Conservation (phyloP, 2,888 invertebrate genomes). For the Caenorhabditis sp. region DNA sequence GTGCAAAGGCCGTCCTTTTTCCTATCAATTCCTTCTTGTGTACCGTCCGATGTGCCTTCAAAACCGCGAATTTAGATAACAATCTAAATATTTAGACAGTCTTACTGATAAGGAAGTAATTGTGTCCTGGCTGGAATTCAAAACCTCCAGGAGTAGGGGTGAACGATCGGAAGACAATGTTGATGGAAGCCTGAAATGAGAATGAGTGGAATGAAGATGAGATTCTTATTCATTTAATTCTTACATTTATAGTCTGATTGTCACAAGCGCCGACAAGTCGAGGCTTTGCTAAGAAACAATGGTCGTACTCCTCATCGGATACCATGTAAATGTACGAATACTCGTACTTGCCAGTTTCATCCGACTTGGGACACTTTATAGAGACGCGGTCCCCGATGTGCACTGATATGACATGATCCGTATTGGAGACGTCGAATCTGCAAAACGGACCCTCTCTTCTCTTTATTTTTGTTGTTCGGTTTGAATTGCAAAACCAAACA, state of each 20-base stretch:
- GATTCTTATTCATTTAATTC: too few relatives aligned
- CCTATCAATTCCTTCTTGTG: constrained; percentile 76
- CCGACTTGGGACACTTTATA: constrained; percentile 77
- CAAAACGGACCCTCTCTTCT: constrained; percentile 19
- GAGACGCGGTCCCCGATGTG: constrained; percentile 79
- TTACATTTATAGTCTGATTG: constrained; percentile 65
- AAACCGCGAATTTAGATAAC: constrained; percentile 30
- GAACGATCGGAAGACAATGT: constrained; percentile 81
- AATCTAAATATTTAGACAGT: too few relatives aligned
- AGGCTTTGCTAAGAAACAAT: constrained; percentile 67
- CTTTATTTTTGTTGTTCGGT: too few relatives aligned
- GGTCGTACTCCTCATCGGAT: constrained; percentile 72
- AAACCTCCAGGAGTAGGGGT: constrained; percentile 81
- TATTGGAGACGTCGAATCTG: constrained; percentile 79
- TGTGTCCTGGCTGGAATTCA: constrained; percentile 80
- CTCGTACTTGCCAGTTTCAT: constrained; percentile 71
- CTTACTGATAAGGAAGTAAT: constrained; percentile 81
- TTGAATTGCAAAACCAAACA: constrained; percentile 3
- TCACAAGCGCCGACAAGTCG: constrained; percentile 69
- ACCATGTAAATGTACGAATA: constrained; percentile 80
- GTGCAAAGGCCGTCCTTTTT: constrained; percentile 79
- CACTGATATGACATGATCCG: constrained; percentile 80
- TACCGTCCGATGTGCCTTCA: constrained; percentile 82
- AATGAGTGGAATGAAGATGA: neutral
- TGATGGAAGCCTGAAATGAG: constrained; percentile 71